A percentile compares a stretch with the other conserved stretches of the same genome.
Evolutionary conservation across 2,113 vertebrate genomes (phyloP).

Genomic region (Tupaia tana): DNA sequence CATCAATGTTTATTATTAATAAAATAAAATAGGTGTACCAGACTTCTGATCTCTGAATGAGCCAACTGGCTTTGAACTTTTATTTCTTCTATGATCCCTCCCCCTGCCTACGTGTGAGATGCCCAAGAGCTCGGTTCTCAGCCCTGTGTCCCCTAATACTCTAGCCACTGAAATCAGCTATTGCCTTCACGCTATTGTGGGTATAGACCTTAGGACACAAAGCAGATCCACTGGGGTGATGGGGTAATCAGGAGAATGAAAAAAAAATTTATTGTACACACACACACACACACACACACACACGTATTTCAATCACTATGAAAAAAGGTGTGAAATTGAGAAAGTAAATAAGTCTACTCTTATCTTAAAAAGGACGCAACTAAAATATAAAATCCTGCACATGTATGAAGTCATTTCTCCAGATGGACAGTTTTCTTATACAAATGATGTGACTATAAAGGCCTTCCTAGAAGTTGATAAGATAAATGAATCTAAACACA

Average conservation of each 20-base stretch:
- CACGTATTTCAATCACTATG: neutral
- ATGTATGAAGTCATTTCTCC: neutral
- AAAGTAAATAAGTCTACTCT: neutral
- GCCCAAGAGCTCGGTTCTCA: neutral
- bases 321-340: neutral
- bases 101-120: neutral
- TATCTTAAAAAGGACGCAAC: conserved; percentile 11
- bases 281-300: too few relatives aligned
- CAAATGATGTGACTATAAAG: neutral
- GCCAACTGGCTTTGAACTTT: neutral
- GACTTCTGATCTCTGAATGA: neutral
- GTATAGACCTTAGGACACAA: neutral
- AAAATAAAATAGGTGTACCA: conserved; percentile 10
- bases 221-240: neutral
- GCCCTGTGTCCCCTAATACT: neutral
- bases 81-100: neutral
- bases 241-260: neutral
- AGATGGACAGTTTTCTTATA: neutral
- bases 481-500: conserved; percentile 46
- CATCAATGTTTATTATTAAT: conserved; percentile 7
- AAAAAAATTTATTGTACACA: too few relatives aligned
- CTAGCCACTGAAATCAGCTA: neutral
- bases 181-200: neutral
- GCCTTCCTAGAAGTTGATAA: neutral
- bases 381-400: neutral